Evolutionary conservation across 2,797 vertebrate species (phyloP), one percentile per base, ranked within the genome.

Genomic region (Ctenosaura bakeri): DNA sequence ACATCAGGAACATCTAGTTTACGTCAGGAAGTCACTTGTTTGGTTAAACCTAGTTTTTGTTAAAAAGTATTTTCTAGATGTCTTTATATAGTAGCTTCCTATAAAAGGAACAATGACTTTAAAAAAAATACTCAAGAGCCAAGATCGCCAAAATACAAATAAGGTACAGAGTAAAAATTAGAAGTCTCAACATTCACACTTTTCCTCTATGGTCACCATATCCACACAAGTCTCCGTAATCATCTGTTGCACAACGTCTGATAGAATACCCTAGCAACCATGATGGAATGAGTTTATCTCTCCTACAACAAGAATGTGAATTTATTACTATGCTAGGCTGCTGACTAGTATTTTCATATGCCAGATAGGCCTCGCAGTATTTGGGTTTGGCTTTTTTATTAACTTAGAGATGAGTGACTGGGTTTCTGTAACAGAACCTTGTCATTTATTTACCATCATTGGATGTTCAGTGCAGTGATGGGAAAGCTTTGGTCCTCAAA

Each of bases 241-340:
- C 3, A 42, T 35, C 50, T 73, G 10, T 0, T 62, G 6, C 76
- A 14, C 69, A 32, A 20, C 20, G 3, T 24, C 22, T 0, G 0
- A 38, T 1, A n/a, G 80, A 64, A 84, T 32, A 6, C 62, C 1
- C 32, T 16, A 20, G 0, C 26, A 59, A 59, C 54, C 74, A 1
- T 56, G 42, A 79, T 2, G 35, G 35, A 73, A 56, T 90, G 22
- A 52, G 32, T 14, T 42, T 54, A 71, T 13, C n/a, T 5, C 64
- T 35, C 0, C 0, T 74, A 91, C 22, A 29, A 14, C 26, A 86
- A 56, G 73, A 64, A 18, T 32, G 16, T 3, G 4, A 38, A 66
- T n/a, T 83, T 89, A 42, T 26, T 35, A 83, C 12, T 38, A 50
- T 74, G 50, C 1, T 26, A 79, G 56, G 9, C 1, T 69, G 20